These are phyloP conservation scores for Chamaedrilus cognettii DNA, from an alignment of 2,888 invertebrate species.

Conservation along the genomic window DNA sequence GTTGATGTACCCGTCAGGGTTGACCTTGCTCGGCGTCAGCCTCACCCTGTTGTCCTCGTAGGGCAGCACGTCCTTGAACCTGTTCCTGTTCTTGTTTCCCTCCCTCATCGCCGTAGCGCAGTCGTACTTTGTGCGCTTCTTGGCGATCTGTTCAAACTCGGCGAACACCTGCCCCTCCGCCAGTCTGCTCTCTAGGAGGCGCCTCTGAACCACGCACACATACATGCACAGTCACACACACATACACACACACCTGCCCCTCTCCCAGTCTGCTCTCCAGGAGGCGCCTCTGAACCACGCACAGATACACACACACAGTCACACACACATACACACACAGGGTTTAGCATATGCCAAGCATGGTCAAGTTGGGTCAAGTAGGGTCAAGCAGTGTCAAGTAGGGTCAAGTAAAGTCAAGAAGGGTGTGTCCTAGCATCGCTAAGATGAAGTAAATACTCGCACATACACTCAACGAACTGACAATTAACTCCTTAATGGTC, in stretches of 20 bases:
- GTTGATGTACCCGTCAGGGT: constrained; percentile 88
- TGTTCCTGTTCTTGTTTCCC: constrained; percentile 67
- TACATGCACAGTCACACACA: too few relatives aligned
- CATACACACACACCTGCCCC: constrained; percentile 54
- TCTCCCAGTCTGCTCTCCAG: constrained; percentile 54
- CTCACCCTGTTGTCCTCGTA: constrained; percentile 88
- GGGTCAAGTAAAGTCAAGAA: too few relatives aligned
- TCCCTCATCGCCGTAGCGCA: constrained; percentile 67
- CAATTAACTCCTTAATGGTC: too few relatives aligned
- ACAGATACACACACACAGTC: too few relatives aligned
- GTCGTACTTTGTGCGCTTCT: constrained; percentile 41
- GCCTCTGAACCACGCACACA: too few relatives aligned
- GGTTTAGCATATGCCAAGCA: too few relatives aligned
- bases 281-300: constrained; percentile 33
- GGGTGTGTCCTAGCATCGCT: too few relatives aligned
- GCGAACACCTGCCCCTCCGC: constrained; percentile 54
- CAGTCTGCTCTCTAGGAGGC: constrained; percentile 50
- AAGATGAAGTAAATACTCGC: too few relatives aligned
- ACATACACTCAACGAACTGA: too few relatives aligned
- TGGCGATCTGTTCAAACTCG: constrained; percentile 38
- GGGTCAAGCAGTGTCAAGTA: too few relatives aligned
- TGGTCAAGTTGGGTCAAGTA: too few relatives aligned
- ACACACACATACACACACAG: too few relatives aligned
- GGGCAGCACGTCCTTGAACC: constrained; percentile 77
- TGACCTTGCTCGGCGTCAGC: constrained; percentile 78